These are phyloP conservation scores for Euplexia lucipara DNA, from an alignment of 2,888 invertebrate species.

Conservation along the genomic window DNA sequence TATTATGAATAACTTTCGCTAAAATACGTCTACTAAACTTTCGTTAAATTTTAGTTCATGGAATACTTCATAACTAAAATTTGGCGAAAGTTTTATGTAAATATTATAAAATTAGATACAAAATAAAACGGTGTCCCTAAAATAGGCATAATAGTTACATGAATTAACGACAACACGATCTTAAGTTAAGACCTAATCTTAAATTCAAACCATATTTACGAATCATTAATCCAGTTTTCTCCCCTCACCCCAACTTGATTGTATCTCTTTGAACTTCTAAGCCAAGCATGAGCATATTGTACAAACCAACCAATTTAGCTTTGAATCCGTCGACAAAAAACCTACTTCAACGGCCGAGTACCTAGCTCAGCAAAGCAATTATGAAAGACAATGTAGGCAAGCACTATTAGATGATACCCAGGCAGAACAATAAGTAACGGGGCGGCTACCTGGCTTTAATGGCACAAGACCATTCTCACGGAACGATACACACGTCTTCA, in stretches of 20 bases:
- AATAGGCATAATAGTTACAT: neutral
- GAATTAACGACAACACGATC: neutral
- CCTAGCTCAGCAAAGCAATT: constrained; percentile 47
- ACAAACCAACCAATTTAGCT: constrained; percentile 14
- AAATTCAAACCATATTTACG: constrained; percentile 2
- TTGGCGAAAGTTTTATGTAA: no score
- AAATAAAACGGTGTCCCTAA: neutral
- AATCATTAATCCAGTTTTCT: constrained; percentile 1
- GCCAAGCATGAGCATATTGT: constrained; percentile 11
- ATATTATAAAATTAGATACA: no score
- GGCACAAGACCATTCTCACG: constrained; percentile 81
- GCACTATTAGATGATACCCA: constrained; percentile 61
- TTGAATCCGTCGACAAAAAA: constrained; percentile 14
- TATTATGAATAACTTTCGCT: no score
- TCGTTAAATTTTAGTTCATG: no score
- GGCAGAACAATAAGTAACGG: constrained; percentile 76
- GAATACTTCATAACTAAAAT: no score
- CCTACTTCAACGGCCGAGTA: constrained; percentile 31
- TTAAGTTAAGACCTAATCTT: neutral
- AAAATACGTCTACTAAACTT: no score
- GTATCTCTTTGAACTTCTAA: constrained; percentile 18
- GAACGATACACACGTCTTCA: constrained; percentile 81
- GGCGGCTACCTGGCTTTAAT: constrained; percentile 72
- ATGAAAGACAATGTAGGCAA: constrained; percentile 57
- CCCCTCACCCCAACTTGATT: constrained; percentile 1